phyloP scores from a whole-genome alignment of 2,888 invertebrate species.

The Lagria hirta region DNA sequence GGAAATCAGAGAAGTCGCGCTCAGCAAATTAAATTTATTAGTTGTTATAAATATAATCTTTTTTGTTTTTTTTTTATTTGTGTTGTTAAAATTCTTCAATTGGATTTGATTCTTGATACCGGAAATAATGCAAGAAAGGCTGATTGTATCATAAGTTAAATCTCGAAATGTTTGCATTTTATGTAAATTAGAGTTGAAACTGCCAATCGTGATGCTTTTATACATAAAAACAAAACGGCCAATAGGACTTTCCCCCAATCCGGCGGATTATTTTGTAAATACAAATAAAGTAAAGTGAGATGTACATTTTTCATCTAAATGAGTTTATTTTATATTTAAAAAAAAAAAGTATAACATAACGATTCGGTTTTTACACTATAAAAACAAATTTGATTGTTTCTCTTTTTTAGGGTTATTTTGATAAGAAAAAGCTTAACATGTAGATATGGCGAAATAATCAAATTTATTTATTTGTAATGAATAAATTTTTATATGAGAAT shows the following conservation, averaged over 20 bases:
- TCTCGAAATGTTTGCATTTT: constrained; percentile 21
- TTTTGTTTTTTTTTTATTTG: no score
- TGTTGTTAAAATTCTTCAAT: constrained; percentile 14
- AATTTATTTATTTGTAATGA: constrained; percentile 15
- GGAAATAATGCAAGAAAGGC: constrained; percentile 14
- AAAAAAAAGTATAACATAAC: constrained; percentile 4
- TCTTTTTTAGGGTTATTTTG: constrained; percentile 7
- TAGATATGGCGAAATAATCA: constrained; percentile 16
- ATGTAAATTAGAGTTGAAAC: constrained; percentile 15
- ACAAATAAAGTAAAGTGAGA: constrained; percentile 23
- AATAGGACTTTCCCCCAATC: constrained; percentile 18
- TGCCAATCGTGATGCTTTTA: constrained; percentile 16
- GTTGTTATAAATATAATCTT: constrained; percentile 19
- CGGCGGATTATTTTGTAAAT: constrained; percentile 22
- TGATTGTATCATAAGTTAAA: constrained; percentile 19
- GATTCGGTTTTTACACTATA: constrained; percentile 7
- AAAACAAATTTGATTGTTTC: constrained; percentile 21
- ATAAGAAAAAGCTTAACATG: constrained; percentile 4
- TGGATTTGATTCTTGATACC: constrained; percentile 15
- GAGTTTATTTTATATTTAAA: constrained; percentile 16
- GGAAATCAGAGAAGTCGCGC: constrained; percentile 78
- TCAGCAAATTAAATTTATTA: constrained; percentile 46
- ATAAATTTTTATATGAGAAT: constrained; percentile 27
- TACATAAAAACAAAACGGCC: constrained; percentile 1
- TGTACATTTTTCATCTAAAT: constrained; percentile 22